phyloP scores from a whole-genome alignment of 2,888 invertebrate genomes.

The Sicus ferrugineus region DNA sequence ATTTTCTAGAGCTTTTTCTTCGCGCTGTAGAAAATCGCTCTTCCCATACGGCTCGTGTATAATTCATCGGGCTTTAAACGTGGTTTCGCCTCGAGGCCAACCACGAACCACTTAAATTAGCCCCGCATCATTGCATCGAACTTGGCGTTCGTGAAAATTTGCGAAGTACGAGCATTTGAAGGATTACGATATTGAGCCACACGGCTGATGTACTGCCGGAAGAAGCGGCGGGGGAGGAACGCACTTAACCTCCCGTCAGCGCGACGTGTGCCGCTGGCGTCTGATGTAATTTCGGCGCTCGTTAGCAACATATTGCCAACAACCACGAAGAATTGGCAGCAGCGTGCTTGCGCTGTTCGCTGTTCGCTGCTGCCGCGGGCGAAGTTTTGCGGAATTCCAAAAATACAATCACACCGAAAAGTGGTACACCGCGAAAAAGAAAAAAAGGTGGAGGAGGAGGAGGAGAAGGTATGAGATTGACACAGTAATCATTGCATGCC shows the following conservation, averaged over 20 bases:
- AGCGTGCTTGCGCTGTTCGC: slow-evolving; percentile 46
- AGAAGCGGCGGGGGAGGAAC: neutral
- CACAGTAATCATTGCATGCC: neutral
- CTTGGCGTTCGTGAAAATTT: slow-evolving; percentile 14
- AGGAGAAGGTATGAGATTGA: neutral
- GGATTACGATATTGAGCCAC: slow-evolving; percentile 48
- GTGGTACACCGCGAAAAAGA: neutral
- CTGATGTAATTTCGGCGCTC: slow-evolving; percentile 45
- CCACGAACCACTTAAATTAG: slow-evolving; percentile 60
- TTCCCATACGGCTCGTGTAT: too few relatives aligned
- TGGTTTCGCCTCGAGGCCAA: too few relatives aligned
- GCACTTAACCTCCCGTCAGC: slow-evolving; percentile 26
- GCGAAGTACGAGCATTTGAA: slow-evolving; percentile 52
- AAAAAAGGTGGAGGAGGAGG: slow-evolving; percentile 13
- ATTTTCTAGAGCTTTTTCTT: too few relatives aligned
- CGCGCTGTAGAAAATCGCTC: too few relatives aligned
- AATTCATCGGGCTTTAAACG: too few relatives aligned
- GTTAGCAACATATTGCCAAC: slow-evolving; percentile 58
- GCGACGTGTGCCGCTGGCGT: slow-evolving; percentile 36
- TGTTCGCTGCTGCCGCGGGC: slow-evolving; percentile 25
- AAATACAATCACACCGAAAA: neutral
- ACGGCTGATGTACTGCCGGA: neutral
- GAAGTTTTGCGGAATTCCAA: slow-evolving; percentile 16
- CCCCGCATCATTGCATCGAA: slow-evolving; percentile 58
- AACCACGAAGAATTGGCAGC: slow-evolving; percentile 55